These are phyloP conservation scores for Agapornis roseicollis DNA, from an alignment of 2,113 vertebrate genomes.

Conservation along the genomic window DNA sequence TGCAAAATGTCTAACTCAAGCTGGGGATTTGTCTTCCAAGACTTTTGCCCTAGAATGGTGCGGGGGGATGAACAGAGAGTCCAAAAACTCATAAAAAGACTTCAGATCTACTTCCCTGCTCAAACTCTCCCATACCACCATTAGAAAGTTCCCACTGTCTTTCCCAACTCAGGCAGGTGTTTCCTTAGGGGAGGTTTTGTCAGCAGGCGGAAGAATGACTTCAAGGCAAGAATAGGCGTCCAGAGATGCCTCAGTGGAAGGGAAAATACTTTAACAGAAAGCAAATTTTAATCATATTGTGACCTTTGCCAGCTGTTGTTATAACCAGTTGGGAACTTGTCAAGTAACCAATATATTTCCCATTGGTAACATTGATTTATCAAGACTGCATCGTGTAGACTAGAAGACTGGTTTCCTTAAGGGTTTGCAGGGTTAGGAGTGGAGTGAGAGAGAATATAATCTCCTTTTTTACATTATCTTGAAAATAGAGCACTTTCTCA, in stretches of 20 bases:
- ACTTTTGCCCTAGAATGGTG: not conserved
- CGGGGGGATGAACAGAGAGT: not conserved
- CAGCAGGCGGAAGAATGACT: not conserved
- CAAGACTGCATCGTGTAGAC: not conserved
- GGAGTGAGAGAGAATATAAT: not conserved
- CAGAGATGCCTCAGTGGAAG: not conserved
- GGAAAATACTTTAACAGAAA: not conserved
- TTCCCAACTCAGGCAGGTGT: not conserved
- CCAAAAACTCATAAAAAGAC: not conserved
- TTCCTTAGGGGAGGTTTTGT: constrained; percentile 8
- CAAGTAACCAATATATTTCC: not conserved
- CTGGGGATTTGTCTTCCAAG: not conserved
- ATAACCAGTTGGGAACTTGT: not conserved
- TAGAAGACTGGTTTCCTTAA: not conserved
- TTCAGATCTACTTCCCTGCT: not conserved
- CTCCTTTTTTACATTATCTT: not conserved
- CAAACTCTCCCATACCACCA: not conserved
- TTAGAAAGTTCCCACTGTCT: not conserved
- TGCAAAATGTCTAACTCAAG: not conserved
- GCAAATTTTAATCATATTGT: not conserved
- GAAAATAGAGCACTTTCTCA: not conserved
- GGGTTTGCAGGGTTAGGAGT: not conserved
- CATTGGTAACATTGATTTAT: not conserved
- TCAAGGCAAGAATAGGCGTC: not conserved
- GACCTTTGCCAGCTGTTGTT: not conserved